A percentile compares a stretch with the other conserved stretches of the same genome.
phyloP scores from a whole-genome alignment of 2,113 vertebrate species.

The Collichthys lucidus region DNA sequence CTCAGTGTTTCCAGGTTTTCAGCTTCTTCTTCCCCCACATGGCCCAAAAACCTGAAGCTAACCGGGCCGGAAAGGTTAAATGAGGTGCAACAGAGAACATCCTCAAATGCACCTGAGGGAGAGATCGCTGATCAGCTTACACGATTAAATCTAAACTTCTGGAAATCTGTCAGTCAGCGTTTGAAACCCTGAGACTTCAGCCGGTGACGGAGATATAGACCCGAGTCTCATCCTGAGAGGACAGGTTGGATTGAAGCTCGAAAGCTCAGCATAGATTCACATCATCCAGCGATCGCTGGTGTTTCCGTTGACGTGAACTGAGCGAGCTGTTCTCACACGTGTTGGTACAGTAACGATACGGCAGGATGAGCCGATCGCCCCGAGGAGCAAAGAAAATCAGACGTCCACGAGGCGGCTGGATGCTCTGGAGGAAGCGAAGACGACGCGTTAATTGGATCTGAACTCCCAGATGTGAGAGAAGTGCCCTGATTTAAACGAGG shows the following conservation, averaged over 20 bases:
- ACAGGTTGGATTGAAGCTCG: no score
- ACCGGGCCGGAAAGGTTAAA: not conserved
- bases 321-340: not conserved
- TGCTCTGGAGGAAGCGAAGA: not conserved
- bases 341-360: no score
- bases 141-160: no score
- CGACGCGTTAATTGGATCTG: constrained; percentile 42
- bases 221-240: no score
- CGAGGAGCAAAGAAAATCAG: not conserved
- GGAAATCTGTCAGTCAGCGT: no score
- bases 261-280: no score
- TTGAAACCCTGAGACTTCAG: no score
- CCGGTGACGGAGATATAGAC: no score
- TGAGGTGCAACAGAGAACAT: not conserved
- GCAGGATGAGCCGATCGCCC: not conserved
- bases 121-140: no score
- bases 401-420: not conserved
- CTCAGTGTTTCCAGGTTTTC: not conserved
- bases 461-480: constrained; percentile 15
- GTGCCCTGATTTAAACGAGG: constrained; percentile 32
- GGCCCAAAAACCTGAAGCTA: no score
- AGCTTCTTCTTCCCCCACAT: not conserved
- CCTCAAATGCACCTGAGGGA: not conserved
- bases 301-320: not conserved
- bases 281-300: no score